Base-by-base conservation (phyloP, 2,113 vertebrate species). In the Narcine bancroftii region DNA sequence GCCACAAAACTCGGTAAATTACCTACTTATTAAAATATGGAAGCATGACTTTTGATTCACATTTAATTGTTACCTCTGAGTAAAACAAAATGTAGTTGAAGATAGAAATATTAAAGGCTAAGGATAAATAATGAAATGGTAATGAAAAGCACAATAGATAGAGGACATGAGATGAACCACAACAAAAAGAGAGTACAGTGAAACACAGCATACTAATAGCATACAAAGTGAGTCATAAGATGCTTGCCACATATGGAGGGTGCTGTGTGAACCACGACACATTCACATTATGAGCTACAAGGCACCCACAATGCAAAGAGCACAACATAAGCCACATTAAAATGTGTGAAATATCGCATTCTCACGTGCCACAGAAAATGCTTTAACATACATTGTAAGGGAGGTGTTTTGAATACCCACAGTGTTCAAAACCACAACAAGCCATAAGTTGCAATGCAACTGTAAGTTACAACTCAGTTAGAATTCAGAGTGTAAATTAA, bases 1-100 rank as follows among this genome's bases (percentile, higher is more conserved):
- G 81, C 56, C 53, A 85, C 53, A 87, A 87, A 87, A 63, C 33
- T 60, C 60, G 60, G 81, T 60, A 87, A 87, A 87, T 63, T n/a
- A 15, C 33, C 60, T 60, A 60, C 19, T 87, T 87, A 56, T 85
- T 85, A 87, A 36, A 36, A 63, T 60, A n/a, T 6, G 17, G 79
- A 60, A 87, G 29, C 2, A 63, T 33, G 13, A 60, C 6, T 36
- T 60, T 60, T 63, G 53, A 60, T 56, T 87, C 15, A 15, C 9
- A 6, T 56, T 87, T 87, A 60, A 87, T 87, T 63, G 53, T 17
- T 36, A 1, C 33, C 53, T 36, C 81, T 60, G 81, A 85, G 33
- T 11, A 85, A 85, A 7, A n/a, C n/a, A n/a, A n/a, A 56, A 33
- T n/a, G 50, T n/a, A 85, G 29, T 2, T 56, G 33, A 60, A 87